Evolutionary conservation across 2,113 vertebrate genomes (phyloP).

Genomic region (Trematocara unimaculatum): DNA sequence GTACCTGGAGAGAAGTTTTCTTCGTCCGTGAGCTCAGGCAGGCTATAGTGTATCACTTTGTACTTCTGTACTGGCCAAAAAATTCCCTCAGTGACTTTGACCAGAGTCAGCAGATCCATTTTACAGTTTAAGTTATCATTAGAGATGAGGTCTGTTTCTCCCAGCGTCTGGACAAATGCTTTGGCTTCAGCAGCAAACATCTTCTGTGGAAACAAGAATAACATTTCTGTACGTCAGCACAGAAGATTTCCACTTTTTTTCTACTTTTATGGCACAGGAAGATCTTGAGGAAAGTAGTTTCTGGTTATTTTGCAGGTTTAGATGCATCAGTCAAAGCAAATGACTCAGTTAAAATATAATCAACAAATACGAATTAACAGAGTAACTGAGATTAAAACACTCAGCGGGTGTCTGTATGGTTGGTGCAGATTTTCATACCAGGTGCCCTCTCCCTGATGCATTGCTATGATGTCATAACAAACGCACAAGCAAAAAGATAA

Average conservation of each 20-base stretch:
- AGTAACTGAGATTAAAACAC: neutral
- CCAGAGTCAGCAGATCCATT: neutral
- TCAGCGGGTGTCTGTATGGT: neutral
- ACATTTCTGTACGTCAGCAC: neutral
- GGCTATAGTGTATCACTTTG: neutral
- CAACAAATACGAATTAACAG: neutral
- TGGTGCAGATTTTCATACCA: neutral
- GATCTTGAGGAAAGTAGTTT: neutral
- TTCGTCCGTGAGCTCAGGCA: neutral
- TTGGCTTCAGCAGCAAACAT: neutral
- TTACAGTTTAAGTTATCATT: neutral
- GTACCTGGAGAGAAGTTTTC: neutral
- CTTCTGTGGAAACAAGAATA: neutral
- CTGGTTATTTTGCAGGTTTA: neutral
- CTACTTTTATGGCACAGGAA: neutral
- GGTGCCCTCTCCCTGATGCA: neutral
- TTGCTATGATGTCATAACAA: neutral
- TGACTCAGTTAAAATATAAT: neutral
- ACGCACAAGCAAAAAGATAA: neutral
- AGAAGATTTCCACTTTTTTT: neutral
- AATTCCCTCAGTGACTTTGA: neutral
- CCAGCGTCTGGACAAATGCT: neutral
- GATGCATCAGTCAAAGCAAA: neutral
- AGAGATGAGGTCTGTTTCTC: neutral
- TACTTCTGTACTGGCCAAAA: neutral